Evolutionary conservation across 2,797 vertebrate genomes (phyloP), one percentile per base, ranked within the genome.

Genomic region (Protosalanx chinensis): DNA sequence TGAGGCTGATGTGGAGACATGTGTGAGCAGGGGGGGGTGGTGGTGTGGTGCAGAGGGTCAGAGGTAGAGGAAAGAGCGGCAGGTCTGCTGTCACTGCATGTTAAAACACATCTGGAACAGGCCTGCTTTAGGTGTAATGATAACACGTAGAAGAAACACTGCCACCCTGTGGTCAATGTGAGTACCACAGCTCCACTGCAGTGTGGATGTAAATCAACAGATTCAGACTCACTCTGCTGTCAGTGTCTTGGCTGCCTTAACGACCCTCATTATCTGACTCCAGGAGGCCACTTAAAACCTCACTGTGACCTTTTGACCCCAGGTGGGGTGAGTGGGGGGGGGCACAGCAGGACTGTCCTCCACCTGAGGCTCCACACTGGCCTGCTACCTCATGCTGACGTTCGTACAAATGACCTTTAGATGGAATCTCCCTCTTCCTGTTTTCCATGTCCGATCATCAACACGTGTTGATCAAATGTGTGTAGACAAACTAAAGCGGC

Each of bases 121-220:
- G 41, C 41, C 41, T 46, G 41, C 41, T 46, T 20, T 6, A 56
- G 7, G 29, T 67, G 37, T 56, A 2, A 56, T 37, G 5, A 23
- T n/a, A 35, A 46, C 8, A 62, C 4, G 27, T 32, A 63, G 33
- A 1, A 33, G 10, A 56, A 33, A 10, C 18, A 58, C 57, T 61
- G 68, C 33, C 68, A 23, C 20, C 5, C 13, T 64, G 59, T 69
- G 30, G 56, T 23, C 18, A 49, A 63, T 70, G 4, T 46, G 71
- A 74, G 75, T 29, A 56, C 71, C 72, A 53, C 49, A 78, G 68
- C 30, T 15, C 46, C 27, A 65, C 20, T 30, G 18, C 29, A 64
- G 53, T 58, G 2, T 1, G 18, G 4, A 67, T 10, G 41, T 46
- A 46, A 46, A 13, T 12, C 41, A 46, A 46, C 41, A 8, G 41